Evolutionary conservation across 2,113 vertebrate species (phyloP).

Genomic region (Ophiodon elongatus): DNA sequence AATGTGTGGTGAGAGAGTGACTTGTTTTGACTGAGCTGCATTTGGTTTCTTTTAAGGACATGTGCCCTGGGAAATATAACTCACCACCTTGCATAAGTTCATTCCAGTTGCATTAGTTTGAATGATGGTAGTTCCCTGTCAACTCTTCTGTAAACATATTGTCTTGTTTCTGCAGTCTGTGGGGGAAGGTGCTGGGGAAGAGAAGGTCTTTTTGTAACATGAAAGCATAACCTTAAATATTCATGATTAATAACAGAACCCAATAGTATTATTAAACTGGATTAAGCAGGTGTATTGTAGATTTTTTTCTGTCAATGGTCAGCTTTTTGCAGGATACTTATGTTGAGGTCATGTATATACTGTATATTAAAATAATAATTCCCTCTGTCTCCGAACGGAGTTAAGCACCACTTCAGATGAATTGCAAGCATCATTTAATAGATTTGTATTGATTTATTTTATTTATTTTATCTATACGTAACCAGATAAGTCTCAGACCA

Average conservation of each 20-base stretch:
- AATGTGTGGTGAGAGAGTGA: slow-evolving; percentile 16
- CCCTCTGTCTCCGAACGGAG: not conserved
- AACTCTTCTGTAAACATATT: slow-evolving; percentile 37
- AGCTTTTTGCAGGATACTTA: not conserved
- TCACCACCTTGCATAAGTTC: slow-evolving; percentile 22
- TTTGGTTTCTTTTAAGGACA: slow-evolving; percentile 38
- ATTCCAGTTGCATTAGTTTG: slow-evolving; percentile 39
- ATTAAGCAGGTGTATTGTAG: not conserved
- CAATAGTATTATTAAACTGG: not conserved
- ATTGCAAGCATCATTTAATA: not conserved
- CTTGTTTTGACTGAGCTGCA: slow-evolving; percentile 34
- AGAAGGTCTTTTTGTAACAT: not conserved
- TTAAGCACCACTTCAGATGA: not conserved
- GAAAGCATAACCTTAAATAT: slow-evolving; percentile 17
- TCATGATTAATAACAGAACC: slow-evolving; percentile 7
- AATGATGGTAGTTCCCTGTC: slow-evolving; percentile 27
- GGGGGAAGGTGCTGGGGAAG: not conserved
- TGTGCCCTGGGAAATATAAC: slow-evolving; percentile 25
- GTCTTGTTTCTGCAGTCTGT: slow-evolving; percentile 18
- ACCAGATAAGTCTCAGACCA: too few species aligned
- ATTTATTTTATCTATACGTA: too few species aligned
- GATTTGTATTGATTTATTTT: too few species aligned
- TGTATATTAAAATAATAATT: not conserved
- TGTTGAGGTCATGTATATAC: not conserved
- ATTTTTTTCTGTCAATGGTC: not conserved